Base-by-base conservation (phyloP, 2,888 invertebrate species). In the Pelosia muscerda region DNA sequence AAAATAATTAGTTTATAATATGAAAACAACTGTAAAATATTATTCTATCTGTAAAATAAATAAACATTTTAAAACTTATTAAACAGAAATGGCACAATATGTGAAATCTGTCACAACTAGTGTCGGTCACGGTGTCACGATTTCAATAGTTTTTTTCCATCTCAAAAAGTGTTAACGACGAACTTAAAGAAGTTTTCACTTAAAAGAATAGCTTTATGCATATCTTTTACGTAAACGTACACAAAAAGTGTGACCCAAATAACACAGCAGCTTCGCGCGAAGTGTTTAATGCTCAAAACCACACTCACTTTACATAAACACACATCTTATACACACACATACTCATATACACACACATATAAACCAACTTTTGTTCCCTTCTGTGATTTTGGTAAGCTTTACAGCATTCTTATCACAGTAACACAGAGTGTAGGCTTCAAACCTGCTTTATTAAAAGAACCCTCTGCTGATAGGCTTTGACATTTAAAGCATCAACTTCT, bases 321-420 rank as follows among this genome's bases (percentile, higher is more conserved):
- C 53, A 38, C 38, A 4, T 34, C 31, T 8, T 10, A 34, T 1
- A 22, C 9, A 22, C 22, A 22, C 22, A 54, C 23, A 54, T 23
- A 54, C 23, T 22, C 54, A 23, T 19, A 23, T 8, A 53, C 59
- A 54, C 23, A 54, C 54, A 23, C 54, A 54, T 25, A 23, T 25
- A 54, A 22, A 54, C 23, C 22, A 13, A 54, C 54, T 54, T 54
- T 54, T 54, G 54, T 22, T 54, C 11, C 54, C 23, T 49, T 49
- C 9, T 6, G n/a, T 26, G 26, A 49, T 11, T 49, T 22, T n/a
- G 26, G 49, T 15, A 38, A 26, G 13, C 13, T 26, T 42, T 28
- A 26, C 26, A 13, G 42, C n/a, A 26, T 61, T 49, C 28, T 61
- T 49, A 62, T 54, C 28, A 54, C 23, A 54, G 53, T 8, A 62